Evolutionary conservation across 2,888 invertebrate genomes (phyloP).

Genomic region (Drosophila flavopinicola): DNA sequence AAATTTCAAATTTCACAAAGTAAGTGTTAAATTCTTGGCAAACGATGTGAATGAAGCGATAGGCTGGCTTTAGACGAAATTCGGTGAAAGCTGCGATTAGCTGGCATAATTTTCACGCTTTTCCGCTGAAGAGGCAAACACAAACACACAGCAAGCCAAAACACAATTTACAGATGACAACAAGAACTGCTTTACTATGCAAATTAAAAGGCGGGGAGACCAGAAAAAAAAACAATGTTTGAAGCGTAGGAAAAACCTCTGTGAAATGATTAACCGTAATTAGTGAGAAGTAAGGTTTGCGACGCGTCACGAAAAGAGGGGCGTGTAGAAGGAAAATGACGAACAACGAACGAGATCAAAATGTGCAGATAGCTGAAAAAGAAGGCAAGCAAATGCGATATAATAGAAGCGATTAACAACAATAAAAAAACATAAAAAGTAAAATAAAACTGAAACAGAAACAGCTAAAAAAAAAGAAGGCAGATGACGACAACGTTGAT

Average conservation of each 20-base stretch:
- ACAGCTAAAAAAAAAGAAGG: neutral
- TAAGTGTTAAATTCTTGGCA: constrained; percentile 70
- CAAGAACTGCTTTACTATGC: constrained; percentile 75
- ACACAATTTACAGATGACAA: constrained; percentile 20
- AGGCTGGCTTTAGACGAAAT: constrained; percentile 59
- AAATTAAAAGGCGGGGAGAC: constrained; percentile 67
- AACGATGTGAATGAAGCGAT: constrained; percentile 73
- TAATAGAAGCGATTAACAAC: constrained; percentile 78
- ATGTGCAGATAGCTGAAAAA: constrained; percentile 49
- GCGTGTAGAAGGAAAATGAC: constrained; percentile 41
- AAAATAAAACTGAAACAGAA: constrained; percentile 33
- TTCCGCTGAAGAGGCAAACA: constrained; percentile 54
- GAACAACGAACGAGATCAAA: constrained; percentile 60
- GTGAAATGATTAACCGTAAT: constrained; percentile 70
- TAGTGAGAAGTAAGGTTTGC: constrained; percentile 58
- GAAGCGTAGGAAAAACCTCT: constrained; percentile 54
- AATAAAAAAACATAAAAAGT: constrained; percentile 58
- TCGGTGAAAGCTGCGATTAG: constrained; percentile 71
- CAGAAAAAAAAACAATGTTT: constrained; percentile 9
- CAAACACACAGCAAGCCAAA: constrained; percentile 2
- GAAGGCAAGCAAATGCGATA: constrained; percentile 62
- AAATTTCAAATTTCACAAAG: constrained; percentile 67
- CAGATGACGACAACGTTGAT: constrained; percentile 36
- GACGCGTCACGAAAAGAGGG: constrained; percentile 53
- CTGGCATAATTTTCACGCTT: constrained; percentile 77